These are phyloP conservation scores for Istiophorus platypterus DNA, from an alignment of 2,113 vertebrate genomes.

Conservation along the genomic window DNA sequence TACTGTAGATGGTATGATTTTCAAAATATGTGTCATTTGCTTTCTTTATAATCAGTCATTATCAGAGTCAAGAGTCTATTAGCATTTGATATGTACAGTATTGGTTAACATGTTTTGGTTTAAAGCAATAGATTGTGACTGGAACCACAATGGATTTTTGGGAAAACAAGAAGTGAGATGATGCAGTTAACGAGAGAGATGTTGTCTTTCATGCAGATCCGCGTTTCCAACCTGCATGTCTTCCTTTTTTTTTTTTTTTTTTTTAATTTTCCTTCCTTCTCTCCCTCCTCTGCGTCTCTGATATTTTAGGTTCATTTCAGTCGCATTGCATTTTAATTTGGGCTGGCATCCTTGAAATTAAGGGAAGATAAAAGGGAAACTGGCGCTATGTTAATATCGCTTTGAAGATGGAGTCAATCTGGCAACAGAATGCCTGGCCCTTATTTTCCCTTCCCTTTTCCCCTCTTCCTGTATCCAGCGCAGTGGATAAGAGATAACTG, in stretches of 20 bases:
- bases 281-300: constrained; percentile 40
- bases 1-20: neutral
- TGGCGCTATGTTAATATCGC: constrained; percentile 79
- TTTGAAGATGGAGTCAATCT: constrained; percentile 84
- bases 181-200: constrained; percentile 3
- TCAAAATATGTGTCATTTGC: neutral
- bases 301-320: constrained; percentile 72
- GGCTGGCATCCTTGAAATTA: constrained; percentile 78
- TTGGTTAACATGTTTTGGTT: neutral
- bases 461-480: constrained; percentile 71
- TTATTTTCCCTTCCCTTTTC: constrained; percentile 68
- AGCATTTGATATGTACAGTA: neutral
- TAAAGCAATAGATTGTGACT: neutral
- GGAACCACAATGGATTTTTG: neutral
- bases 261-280: neutral
- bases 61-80: neutral
- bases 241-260: neutral
- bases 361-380: constrained; percentile 79
- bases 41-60: neutral
- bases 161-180: neutral
- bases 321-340: constrained; percentile 71
- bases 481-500: constrained; percentile 67
- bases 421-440: constrained; percentile 71
- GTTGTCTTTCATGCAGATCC: constrained; percentile 12
- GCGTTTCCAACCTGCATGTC: constrained; percentile 29